Evolutionary conservation across 2,888 invertebrate genomes (phyloP).

Genomic region (Lasioglossum lativentre): DNA sequence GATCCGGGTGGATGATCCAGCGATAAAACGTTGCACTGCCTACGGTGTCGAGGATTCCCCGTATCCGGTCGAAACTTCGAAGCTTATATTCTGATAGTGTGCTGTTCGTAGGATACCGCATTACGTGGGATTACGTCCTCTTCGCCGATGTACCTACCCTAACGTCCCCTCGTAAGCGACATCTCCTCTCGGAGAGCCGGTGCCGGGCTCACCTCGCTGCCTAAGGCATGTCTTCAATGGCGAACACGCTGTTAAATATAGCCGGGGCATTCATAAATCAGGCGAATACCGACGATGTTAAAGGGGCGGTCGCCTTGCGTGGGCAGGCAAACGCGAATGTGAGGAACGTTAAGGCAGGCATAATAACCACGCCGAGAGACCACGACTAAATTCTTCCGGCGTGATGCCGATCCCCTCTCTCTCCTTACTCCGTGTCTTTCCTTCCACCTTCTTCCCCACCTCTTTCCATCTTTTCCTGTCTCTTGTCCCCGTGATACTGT

Average conservation of each 20-base stretch:
- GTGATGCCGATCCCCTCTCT: conserved; percentile 40
- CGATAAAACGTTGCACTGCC: conserved; percentile 15
- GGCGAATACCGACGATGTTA: conserved; percentile 79
- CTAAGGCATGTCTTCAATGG: conserved; percentile 78
- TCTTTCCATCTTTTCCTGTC: neutral
- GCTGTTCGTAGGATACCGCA: conserved; percentile 55
- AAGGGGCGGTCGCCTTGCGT: conserved; percentile 77
- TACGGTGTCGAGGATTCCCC: conserved; percentile 17
- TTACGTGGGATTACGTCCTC: conserved; percentile 70
- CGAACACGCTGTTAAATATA: conserved; percentile 79
- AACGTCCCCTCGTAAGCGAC: conserved; percentile 63
- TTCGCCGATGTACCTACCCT: conserved; percentile 62
- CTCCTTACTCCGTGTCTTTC: neutral
- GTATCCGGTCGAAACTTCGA: conserved; percentile 42
- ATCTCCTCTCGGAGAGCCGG: conserved; percentile 47
- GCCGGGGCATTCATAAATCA: conserved; percentile 79
- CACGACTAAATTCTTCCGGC: conserved; percentile 71
- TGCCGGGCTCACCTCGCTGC: conserved; percentile 66
- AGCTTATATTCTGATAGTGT: conserved; percentile 15
- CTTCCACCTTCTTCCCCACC: neutral
- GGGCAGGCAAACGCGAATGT: conserved; percentile 74
- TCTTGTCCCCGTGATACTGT: neutral
- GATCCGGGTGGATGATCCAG: conserved; percentile 13
- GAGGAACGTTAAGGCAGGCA: conserved; percentile 73
- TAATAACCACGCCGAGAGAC: conserved; percentile 69